Evolutionary conservation across 2,797 vertebrate species (phyloP), one percentile per base, ranked within the genome.

Genomic region (Clamator glandarius): DNA sequence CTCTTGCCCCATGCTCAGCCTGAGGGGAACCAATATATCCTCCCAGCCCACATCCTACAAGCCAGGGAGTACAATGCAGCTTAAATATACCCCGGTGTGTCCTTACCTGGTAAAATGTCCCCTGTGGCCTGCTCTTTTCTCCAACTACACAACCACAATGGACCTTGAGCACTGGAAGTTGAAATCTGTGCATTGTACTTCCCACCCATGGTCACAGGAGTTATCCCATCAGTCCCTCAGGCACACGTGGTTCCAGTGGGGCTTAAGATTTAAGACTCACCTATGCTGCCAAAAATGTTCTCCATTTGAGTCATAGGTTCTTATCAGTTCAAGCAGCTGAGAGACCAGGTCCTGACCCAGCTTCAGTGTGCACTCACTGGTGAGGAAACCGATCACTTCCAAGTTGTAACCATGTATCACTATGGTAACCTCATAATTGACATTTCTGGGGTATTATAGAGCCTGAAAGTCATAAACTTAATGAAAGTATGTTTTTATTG

Each of bases 401-500:
- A 91, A 91, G 94, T 26, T 96, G 84, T 94, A 95, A 70, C 91
- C 25, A 39, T 86, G 74, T 83, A 97, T 98, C 96, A 89, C 95
- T 97, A 97, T 97, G 95, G 97, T 88, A 97, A 97, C 97, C 42
- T 77, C 62, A 89, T 95, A 97, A 97, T 95, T 97, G 97, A 95
- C 96, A 92, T 91, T 96, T 94, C 86, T 88, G 90, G 74, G 90
- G 87, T 95, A 91, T 95, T 90, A 93, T 79, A 91, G 79, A 95
- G 91, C 66, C 96, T 97, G 94, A 94, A 97, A 97, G 96, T 97
- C 97, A 97, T 98, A 98, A 98, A 98, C 97, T 96, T 98, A 98
- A 98, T 98, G 98, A 97, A 98, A 98, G 96, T 97, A 94, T 97
- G 96, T 95, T 97, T 97, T 98, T 98, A 98, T 97, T 97, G 97